phyloP scores from a whole-genome alignment of 2,888 invertebrate species.

The Gymnoscelis rufifasciata region DNA sequence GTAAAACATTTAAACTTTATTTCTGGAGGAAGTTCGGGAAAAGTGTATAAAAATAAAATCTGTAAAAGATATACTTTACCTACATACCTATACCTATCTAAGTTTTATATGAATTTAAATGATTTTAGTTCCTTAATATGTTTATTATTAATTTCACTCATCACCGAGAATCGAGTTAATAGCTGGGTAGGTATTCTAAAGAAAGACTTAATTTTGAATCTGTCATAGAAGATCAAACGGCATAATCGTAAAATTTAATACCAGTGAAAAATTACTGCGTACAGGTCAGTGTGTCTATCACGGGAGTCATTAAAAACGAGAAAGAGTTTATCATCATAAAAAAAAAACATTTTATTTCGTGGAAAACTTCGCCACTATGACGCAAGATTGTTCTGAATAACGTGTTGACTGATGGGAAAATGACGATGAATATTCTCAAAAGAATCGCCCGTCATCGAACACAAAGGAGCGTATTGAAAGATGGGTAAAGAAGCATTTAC shows the following conservation, averaged over 20 bases:
- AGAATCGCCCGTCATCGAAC: constrained; percentile 34
- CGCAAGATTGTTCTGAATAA: constrained; percentile 52
- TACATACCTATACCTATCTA: too few species aligned
- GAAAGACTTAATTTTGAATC: constrained; percentile 7
- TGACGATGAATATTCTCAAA: constrained; percentile 50
- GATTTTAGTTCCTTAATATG: too few species aligned
- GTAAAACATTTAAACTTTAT: constrained; percentile 10
- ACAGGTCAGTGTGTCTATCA: constrained; percentile 40
- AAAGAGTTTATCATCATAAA: constrained; percentile 46
- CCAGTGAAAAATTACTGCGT: constrained; percentile 34
- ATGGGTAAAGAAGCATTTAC: constrained; percentile 4
- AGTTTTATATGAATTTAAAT: too few species aligned
- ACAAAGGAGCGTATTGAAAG: constrained; percentile 13
- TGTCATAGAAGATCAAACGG: constrained; percentile 22
- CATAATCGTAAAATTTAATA: constrained; percentile 27
- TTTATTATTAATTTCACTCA: too few species aligned
- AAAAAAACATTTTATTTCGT: constrained; percentile 41
- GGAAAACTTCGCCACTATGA: constrained; percentile 41
- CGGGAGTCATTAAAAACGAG: constrained; percentile 45
- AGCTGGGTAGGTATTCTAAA: too few species aligned
- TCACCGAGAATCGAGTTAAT: too few species aligned
- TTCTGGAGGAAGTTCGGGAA: too few species aligned
- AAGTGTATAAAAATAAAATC: too few species aligned
- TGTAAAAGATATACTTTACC: too few species aligned
- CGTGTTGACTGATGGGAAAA: constrained; percentile 33